phyloP scores from a whole-genome alignment of 92 coral and sea anemone species.

The Umimayanthus chanpuru region DNA sequence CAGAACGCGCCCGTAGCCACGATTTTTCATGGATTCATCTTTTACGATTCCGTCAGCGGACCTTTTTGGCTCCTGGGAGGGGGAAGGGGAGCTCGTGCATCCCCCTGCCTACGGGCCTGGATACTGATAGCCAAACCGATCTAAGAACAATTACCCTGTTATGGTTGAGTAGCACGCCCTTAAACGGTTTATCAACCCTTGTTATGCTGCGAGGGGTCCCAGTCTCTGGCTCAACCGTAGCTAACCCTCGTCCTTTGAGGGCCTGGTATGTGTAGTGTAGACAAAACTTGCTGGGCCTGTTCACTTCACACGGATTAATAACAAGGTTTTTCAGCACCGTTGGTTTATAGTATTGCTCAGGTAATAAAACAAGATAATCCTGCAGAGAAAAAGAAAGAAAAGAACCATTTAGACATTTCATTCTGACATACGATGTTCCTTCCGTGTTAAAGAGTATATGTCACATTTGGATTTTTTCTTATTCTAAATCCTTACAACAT shows the following conservation, averaged over 20 bases:
- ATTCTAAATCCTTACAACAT: too few relatives aligned
- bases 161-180: conserved; percentile 32
- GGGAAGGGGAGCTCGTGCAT: too few relatives aligned
- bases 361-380: conserved; percentile 92
- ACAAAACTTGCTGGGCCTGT: conserved; percentile 59
- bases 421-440: not conserved
- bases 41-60: too few relatives aligned
- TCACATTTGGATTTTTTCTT: too few relatives aligned
- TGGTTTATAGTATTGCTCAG: conserved; percentile 90
- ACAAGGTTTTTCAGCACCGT: conserved; percentile 65
- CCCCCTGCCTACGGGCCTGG: too few relatives aligned
- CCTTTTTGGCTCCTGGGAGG: too few relatives aligned
- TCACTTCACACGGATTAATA: conserved; percentile 71
- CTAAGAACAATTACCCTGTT: conserved; percentile 1
- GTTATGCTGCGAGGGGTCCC: conserved; percentile 61
- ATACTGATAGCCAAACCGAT: not conserved
- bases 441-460: too few relatives aligned
- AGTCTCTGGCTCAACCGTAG: conserved; percentile 70
- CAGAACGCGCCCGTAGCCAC: too few relatives aligned
- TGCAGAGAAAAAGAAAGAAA: conserved; percentile 4
- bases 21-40: too few relatives aligned
- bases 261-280: conserved; percentile 68
- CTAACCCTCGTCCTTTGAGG: conserved; percentile 52
- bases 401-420: not conserved
- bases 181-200: conserved; percentile 23